These are phyloP conservation scores for Onychomys torridus DNA, from an alignment of 2,797 vertebrate genomes.

Conservation along the genomic window DNA sequence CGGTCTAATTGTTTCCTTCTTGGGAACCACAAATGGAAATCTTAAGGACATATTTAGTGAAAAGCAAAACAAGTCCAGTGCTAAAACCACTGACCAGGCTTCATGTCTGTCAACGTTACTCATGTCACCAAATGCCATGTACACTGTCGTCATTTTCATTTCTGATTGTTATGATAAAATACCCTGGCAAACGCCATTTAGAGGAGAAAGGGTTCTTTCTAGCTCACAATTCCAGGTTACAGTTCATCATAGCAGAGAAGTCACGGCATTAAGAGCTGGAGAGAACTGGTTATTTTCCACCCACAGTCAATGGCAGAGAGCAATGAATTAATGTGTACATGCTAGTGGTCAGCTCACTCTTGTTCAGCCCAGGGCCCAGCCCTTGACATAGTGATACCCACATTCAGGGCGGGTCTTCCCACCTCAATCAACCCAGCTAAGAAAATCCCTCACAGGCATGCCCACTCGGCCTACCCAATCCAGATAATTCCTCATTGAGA, in stretches of 20 bases:
- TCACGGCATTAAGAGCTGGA: background rate
- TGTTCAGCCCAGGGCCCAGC: too few relatives aligned
- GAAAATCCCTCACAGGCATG: background rate
- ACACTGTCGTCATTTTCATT: background rate
- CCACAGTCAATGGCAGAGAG: background rate
- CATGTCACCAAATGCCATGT: background rate
- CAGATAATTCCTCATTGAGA: background rate
- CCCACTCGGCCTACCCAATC: background rate
- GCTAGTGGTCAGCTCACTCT: background rate
- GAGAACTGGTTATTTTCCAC: too few relatives aligned
- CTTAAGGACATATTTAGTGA: background rate
- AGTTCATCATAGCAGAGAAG: too few relatives aligned
- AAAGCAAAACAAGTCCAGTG: conserved; percentile 67
- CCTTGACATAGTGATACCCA: background rate
- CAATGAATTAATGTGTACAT: too few relatives aligned
- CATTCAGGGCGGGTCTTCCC: background rate
- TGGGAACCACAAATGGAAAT: conserved; percentile 61
- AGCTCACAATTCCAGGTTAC: background rate
- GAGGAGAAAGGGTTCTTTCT: background rate
- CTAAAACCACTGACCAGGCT: conserved; percentile 4
- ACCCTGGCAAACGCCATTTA: background rate
- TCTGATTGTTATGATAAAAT: background rate
- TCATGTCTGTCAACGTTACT: background rate
- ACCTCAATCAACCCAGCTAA: background rate
- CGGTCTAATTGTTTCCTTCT: conserved; percentile 57